These are phyloP conservation scores for Chrysina gloriosa DNA, from an alignment of 2,888 invertebrate species.

Conservation along the genomic window DNA sequence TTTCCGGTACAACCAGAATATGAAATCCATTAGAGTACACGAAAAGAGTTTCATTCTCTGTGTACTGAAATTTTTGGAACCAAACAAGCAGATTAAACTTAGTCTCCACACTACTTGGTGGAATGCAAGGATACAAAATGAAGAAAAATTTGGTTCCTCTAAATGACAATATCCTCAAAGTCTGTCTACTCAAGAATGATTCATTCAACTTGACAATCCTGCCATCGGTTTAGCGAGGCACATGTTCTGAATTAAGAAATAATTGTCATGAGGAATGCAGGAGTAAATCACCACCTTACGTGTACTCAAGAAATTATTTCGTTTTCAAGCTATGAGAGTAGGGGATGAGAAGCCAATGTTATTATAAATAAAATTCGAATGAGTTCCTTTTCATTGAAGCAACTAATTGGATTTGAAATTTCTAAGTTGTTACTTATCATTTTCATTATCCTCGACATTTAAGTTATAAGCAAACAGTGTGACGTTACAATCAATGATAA, in stretches of 20 bases:
- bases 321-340: constrained; percentile 9
- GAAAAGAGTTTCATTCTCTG: too few species aligned
- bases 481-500: constrained; percentile 13
- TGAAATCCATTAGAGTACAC: too few species aligned
- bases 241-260: background rate
- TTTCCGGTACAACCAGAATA: too few species aligned
- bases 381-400: constrained; percentile 1
- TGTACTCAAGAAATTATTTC: background rate
- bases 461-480: background rate
- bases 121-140: too few species aligned
- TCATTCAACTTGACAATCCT: too few species aligned
- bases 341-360: constrained; percentile 20
- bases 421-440: constrained; percentile 1
- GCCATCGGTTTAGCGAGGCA: too few species aligned
- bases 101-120: too few species aligned
- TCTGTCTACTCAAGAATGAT: too few species aligned
- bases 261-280: background rate
- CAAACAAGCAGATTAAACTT: too few species aligned
- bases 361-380: constrained; percentile 6
- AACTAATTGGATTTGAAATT: constrained; percentile 24
- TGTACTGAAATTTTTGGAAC: too few species aligned
- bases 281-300: background rate
- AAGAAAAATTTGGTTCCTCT: too few species aligned
- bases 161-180: too few species aligned
- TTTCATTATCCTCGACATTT: background rate